phyloP scores from a whole-genome alignment of 2,113 vertebrate genomes.

The Cryptomyrus ogoouensis region DNA sequence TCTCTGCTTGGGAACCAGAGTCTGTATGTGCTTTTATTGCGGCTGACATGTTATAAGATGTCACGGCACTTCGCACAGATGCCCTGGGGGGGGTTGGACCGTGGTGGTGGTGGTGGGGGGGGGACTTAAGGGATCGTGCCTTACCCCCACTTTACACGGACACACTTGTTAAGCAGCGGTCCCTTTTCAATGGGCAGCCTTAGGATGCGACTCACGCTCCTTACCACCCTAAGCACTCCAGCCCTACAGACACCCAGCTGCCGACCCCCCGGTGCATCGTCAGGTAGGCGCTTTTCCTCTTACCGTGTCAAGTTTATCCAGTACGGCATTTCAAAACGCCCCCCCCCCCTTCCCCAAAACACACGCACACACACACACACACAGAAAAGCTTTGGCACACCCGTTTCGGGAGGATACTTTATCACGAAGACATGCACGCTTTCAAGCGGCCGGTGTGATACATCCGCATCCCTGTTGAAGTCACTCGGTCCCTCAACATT shows the following conservation, averaged over 20 bases:
- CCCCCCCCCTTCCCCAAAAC: too few species aligned
- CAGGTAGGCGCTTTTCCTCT: slow-evolving; percentile 27
- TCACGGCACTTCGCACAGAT: not conserved
- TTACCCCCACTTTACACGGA: not conserved
- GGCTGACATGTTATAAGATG: not conserved
- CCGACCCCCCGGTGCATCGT: slow-evolving; percentile 13
- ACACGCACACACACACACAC: not conserved
- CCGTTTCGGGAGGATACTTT: slow-evolving; percentile 5
- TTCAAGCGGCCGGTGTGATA: not conserved
- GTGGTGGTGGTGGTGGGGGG: not conserved
- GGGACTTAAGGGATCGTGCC: not conserved
- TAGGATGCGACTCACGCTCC: slow-evolving; percentile 32
- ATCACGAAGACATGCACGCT: not conserved
- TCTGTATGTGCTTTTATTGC: not conserved
- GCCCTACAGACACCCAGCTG: slow-evolving; percentile 22
- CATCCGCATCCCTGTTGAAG: not conserved
- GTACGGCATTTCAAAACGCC: not conserved
- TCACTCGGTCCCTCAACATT: not conserved
- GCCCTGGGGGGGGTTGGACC: not conserved
- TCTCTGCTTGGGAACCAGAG: not conserved
- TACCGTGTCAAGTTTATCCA: slow-evolving; percentile 1
- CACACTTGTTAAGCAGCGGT: slow-evolving; percentile 17
- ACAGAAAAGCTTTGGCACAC: not conserved
- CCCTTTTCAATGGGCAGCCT: slow-evolving; percentile 22
- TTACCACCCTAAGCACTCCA: slow-evolving; percentile 21